These are phyloP conservation scores for Sternotherus odoratus DNA, from an alignment of 2,797 vertebrate species.

Conservation along the genomic window DNA sequence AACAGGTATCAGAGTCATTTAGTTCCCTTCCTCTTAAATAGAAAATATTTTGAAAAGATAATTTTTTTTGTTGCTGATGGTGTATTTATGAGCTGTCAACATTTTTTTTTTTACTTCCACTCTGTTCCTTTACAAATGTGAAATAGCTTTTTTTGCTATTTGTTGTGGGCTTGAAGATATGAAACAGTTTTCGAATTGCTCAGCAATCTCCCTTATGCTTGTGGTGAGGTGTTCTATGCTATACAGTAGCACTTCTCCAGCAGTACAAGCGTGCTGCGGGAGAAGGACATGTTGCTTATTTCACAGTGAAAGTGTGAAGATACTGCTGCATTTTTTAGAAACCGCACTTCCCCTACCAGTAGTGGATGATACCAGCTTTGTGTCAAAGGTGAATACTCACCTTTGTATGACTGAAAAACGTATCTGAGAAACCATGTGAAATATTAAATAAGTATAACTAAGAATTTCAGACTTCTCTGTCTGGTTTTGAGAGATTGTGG, in stretches of 20 bases:
- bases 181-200: neutral
- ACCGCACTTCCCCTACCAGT: neutral
- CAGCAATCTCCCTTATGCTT: neutral
- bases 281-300: conserved; percentile 14
- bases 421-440: neutral
- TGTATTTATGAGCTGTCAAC: neutral
- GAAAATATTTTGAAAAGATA: neutral
- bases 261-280: neutral
- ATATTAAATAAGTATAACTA: neutral
- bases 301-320: neutral
- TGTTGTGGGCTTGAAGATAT: neutral
- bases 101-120: neutral
- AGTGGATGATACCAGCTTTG: neutral
- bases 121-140: neutral
- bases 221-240: neutral
- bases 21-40: neutral
- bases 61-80: neutral
- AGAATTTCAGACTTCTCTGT: neutral
- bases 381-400: neutral
- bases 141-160: neutral
- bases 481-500: neutral
- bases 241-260: neutral
- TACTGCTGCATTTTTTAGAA: neutral
- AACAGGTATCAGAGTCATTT: neutral
- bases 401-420: neutral